A percentile compares a stretch with the other conserved stretches of the same genome.
phyloP scores from a whole-genome alignment of 2,797 vertebrate species.

The Philypnodon macrostomus region DNA sequence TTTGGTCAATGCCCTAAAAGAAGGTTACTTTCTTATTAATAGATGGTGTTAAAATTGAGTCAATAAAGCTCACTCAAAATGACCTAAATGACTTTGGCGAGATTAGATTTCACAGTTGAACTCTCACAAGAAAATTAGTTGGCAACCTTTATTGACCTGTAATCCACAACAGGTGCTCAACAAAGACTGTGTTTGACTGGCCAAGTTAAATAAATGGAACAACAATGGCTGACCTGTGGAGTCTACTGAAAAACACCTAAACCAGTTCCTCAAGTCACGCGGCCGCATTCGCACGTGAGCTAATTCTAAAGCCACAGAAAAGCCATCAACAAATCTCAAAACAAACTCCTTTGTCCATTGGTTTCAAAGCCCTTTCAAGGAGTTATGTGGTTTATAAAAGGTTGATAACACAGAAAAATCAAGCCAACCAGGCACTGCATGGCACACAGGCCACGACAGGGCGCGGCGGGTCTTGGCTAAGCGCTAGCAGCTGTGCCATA shows the following conservation, averaged over 20 bases:
- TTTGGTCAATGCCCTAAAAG: no score
- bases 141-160: slow-evolving; percentile 31
- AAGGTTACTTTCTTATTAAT: no score
- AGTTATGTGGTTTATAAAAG: slow-evolving; percentile 48
- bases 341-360: slow-evolving; percentile 42
- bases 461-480: slow-evolving; percentile 32
- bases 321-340: slow-evolving; percentile 51
- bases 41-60: slow-evolving; percentile 8
- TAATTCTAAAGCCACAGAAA: slow-evolving; percentile 18
- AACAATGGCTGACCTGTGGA: slow-evolving; percentile 47
- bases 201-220: slow-evolving; percentile 39
- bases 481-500: slow-evolving; percentile 62
- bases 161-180: slow-evolving; percentile 63
- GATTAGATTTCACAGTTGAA: slow-evolving; percentile 37
- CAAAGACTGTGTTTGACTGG: slow-evolving; percentile 37
- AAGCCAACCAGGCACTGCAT: slow-evolving; percentile 34
- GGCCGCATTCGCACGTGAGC: slow-evolving; percentile 29
- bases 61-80: slow-evolving; percentile 8
- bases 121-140: slow-evolving; percentile 47
- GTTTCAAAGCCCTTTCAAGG: slow-evolving; percentile 24
- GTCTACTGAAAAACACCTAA: slow-evolving; percentile 37
- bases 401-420: slow-evolving; percentile 28
- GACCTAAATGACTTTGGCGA: slow-evolving; percentile 10
- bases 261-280: slow-evolving; percentile 57
- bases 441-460: slow-evolving; percentile 33